Evolutionary conservation across 2,888 invertebrate species (phyloP).

Genomic region (Anodontia alba): DNA sequence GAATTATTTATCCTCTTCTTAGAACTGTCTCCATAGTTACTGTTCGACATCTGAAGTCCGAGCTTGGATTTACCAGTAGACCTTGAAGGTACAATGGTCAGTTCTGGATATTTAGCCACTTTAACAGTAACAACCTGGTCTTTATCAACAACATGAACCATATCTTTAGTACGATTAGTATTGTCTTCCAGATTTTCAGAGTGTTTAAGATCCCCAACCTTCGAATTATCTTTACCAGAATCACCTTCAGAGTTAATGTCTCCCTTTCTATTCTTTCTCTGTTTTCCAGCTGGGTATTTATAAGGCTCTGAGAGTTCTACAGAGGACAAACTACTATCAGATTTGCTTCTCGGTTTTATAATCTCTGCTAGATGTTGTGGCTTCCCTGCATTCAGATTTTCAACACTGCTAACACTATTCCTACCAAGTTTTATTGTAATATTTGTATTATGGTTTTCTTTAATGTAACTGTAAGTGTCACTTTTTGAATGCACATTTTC

Average conservation of each 20-base stretch:
- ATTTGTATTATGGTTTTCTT: too few species aligned
- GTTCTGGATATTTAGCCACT: constrained; percentile 2
- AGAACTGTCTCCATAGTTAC: background rate
- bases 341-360: background rate
- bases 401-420: too few species aligned
- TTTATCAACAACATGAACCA: constrained; percentile 3
- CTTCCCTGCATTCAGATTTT: background rate
- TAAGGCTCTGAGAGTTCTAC: too few species aligned
- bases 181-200: background rate
- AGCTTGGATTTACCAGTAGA: background rate
- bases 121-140: constrained; percentile 5
- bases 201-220: background rate
- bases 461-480: too few species aligned
- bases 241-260: background rate
- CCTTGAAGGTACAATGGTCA: background rate
- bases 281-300: too few species aligned
- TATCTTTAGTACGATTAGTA: background rate
- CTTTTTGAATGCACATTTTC: too few species aligned
- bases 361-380: background rate
- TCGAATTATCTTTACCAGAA: too few species aligned
- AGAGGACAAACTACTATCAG: background rate
- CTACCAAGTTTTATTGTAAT: too few species aligned
- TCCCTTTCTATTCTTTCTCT: background rate
- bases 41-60: background rate
- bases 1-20: background rate